phyloP scores from a whole-genome alignment of 2,113 vertebrate species.

The Argyrosomus japonicus region DNA sequence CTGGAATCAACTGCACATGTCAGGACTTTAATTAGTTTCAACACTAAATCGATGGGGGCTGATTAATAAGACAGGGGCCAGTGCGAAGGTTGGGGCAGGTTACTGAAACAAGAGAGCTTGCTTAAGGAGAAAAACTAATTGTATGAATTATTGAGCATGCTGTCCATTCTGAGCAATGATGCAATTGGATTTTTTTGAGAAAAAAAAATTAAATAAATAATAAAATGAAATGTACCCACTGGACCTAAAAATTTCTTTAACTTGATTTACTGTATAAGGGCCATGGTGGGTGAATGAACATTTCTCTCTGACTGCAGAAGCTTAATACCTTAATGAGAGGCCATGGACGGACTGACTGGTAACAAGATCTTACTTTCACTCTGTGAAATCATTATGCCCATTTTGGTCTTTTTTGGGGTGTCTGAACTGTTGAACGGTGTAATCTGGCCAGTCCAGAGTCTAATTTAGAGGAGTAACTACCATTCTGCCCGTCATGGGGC shows the following conservation, averaged over 20 bases:
- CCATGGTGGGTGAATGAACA: slow-evolving; percentile 30
- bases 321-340: slow-evolving; percentile 47
- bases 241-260: slow-evolving; percentile 55
- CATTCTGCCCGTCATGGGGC: not conserved
- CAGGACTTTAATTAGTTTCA: slow-evolving; percentile 81
- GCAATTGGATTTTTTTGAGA: slow-evolving; percentile 57
- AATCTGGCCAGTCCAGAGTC: slow-evolving; percentile 10
- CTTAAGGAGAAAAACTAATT: slow-evolving; percentile 83
- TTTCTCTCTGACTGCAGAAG: slow-evolving; percentile 34
- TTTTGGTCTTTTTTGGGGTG: not conserved
- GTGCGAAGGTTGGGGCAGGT: slow-evolving; percentile 74
- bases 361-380: slow-evolving; percentile 21
- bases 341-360: slow-evolving; percentile 33
- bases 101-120: slow-evolving; percentile 81
- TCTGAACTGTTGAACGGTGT: not conserved
- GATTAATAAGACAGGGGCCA: slow-evolving; percentile 81
- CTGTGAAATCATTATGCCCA: slow-evolving; percentile 34
- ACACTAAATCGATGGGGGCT: slow-evolving; percentile 80
- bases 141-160: slow-evolving; percentile 84
- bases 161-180: slow-evolving; percentile 78
- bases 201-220: slow-evolving; percentile 58
- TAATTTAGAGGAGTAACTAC: slow-evolving; percentile 22
- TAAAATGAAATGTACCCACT: slow-evolving; percentile 51
- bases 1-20: slow-evolving; percentile 82
- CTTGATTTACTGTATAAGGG: slow-evolving; percentile 49